Evolutionary conservation across 2,888 invertebrate species (phyloP).

Genomic region (Tachina fera): DNA sequence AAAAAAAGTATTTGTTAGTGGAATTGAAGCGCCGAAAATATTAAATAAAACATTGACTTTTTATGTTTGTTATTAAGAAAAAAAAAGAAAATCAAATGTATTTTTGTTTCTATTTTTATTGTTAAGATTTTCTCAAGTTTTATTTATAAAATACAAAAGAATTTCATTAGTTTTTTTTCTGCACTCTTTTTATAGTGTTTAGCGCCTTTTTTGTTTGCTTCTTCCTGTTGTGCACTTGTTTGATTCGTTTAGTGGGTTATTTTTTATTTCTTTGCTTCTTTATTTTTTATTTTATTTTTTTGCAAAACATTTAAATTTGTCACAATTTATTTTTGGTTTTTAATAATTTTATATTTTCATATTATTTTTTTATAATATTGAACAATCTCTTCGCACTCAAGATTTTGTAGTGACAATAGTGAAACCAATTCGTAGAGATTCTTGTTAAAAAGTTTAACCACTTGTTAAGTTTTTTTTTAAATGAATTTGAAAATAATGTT

Average conservation of each 20-base stretch:
- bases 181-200: constrained; percentile 27
- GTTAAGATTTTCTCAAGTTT: constrained; percentile 24
- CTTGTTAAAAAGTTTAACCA: constrained; percentile 34
- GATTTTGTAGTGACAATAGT: constrained; percentile 12
- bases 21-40: constrained; percentile 2
- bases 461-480: constrained; percentile 28
- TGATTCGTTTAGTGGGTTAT: constrained; percentile 33
- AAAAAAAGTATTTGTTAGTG: constrained; percentile 33
- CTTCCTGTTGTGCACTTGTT: constrained; percentile 50
- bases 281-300: constrained; percentile 1
- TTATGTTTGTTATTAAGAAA: constrained; percentile 11
- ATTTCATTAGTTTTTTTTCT: constrained; percentile 8
- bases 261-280: not conserved
- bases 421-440: constrained; percentile 43
- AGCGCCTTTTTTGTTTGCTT: constrained; percentile 60
- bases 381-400: constrained; percentile 21
- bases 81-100: not conserved
- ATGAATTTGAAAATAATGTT: not conserved
- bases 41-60: constrained; percentile 32
- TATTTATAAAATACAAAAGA: constrained; percentile 18
- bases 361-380: constrained; percentile 1
- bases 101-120: not conserved
- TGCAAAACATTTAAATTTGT: constrained; percentile 56
- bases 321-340: constrained; percentile 67
- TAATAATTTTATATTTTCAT: constrained; percentile 14